A percentile compares a stretch with the other conserved stretches of the same genome.
phyloP scores from a whole-genome alignment of 1,140 invertebrate genomes.

The Tribolium madens region DNA sequence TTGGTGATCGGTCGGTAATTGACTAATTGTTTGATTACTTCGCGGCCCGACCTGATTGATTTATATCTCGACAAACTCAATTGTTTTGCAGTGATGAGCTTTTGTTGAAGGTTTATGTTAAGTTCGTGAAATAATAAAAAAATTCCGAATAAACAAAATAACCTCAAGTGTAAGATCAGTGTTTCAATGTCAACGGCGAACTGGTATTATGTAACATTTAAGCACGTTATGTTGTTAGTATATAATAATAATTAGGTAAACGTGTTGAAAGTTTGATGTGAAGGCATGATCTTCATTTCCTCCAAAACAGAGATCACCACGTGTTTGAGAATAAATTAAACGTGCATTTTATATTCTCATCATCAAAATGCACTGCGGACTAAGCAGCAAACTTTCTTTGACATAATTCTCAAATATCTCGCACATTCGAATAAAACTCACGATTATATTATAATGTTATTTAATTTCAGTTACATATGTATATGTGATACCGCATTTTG shows the following conservation, averaged over 20 bases:
- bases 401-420: constrained; percentile 52
- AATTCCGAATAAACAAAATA: constrained; percentile 37
- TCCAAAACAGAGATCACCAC: constrained; percentile 6
- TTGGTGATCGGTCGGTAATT: not conserved
- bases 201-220: constrained; percentile 43
- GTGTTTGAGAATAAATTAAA: constrained; percentile 14
- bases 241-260: constrained; percentile 46
- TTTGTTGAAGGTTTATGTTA: constrained; percentile 22
- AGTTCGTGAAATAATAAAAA: constrained; percentile 36
- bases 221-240: constrained; percentile 37
- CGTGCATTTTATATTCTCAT: constrained; percentile 42
- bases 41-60: not conserved
- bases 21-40: constrained; percentile 9
- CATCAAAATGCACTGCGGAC: constrained; percentile 39
- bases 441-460: constrained; percentile 38
- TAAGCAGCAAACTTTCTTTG: constrained; percentile 50
- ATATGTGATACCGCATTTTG: constrained; percentile 27
- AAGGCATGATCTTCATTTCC: constrained; percentile 28
- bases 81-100: constrained; percentile 6
- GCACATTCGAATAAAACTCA: constrained; percentile 37
- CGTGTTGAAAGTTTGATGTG: constrained; percentile 32
- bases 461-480: constrained; percentile 39
- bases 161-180: constrained; percentile 40
- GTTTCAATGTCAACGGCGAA: constrained; percentile 42
- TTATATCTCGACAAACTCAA: not conserved